These are phyloP conservation scores for Morphnarchus princeps DNA, from an alignment of 2,113 vertebrate species.

Conservation along the genomic window DNA sequence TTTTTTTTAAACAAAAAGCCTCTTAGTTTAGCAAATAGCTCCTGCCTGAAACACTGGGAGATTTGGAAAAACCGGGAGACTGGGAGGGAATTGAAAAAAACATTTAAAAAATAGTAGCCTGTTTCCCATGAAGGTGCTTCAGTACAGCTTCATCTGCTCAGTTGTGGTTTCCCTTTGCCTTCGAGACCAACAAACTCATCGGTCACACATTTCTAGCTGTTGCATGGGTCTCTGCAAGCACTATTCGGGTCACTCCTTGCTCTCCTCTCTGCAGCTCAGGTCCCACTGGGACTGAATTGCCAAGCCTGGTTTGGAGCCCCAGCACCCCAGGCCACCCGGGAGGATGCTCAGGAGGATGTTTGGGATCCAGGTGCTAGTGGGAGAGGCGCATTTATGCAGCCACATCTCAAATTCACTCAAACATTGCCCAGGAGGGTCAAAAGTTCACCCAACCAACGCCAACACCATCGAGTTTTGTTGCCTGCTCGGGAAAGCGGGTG, in stretches of 20 bases:
- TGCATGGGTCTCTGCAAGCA: fast-evolving
- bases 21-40: background rate
- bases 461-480: background rate
- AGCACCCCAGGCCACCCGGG: fast-evolving
- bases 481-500: background rate
- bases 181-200: fast-evolving
- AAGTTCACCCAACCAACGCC: background rate
- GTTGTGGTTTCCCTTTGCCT: background rate
- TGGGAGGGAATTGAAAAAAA: background rate
- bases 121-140: background rate
- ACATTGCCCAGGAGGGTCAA: conserved; percentile 1
- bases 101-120: no score
- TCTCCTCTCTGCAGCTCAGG: background rate
- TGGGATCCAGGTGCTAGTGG: background rate
- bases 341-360: background rate
- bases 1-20: background rate
- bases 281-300: fast-evolving
- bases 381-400: background rate
- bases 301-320: background rate
- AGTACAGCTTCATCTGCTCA: no score
- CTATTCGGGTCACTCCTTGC: background rate
- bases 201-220: background rate
- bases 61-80: background rate
- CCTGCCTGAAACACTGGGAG: background rate
- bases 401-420: background rate